These are phyloP conservation scores for Apodemus speciosus DNA, from an alignment of 2,113 vertebrate genomes.

Conservation along the genomic window DNA sequence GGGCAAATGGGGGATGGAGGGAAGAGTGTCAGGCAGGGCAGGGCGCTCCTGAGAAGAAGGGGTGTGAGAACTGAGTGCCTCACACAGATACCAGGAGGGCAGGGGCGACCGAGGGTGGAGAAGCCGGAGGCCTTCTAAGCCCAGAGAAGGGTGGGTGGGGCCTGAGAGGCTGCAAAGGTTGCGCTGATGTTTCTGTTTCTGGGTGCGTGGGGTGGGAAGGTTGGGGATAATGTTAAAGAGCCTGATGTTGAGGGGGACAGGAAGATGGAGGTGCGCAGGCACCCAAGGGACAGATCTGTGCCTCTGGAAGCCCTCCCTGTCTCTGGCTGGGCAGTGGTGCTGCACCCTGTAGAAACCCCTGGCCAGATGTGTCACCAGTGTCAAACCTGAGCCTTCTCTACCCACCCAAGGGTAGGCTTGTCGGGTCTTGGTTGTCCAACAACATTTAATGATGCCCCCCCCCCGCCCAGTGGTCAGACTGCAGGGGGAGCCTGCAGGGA, in stretches of 20 bases:
- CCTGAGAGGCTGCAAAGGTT: background rate
- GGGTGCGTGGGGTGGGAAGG: fast-evolving
- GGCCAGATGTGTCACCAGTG: background rate
- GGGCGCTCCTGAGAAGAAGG: background rate
- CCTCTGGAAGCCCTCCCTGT: background rate
- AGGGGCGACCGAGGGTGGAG: background rate
- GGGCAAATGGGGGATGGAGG: no score
- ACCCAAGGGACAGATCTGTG: background rate
- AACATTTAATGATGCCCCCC: no score
- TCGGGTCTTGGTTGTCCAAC: background rate
- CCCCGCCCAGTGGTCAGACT: background rate
- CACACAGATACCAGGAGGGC: background rate
- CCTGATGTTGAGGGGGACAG: background rate
- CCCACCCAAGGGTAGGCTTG: background rate
- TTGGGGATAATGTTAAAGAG: background rate
- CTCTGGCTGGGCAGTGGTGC: background rate
- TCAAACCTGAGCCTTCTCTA: background rate
- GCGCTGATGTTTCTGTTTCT: background rate
- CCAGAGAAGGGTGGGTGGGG: background rate
- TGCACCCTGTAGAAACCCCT: background rate
- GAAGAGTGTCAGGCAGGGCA: background rate
- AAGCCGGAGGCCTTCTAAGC: background rate
- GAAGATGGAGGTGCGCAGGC: background rate
- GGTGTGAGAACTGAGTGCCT: background rate
- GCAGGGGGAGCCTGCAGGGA: background rate